Evolutionary conservation across 2,797 vertebrate genomes (phyloP).

Genomic region (Myotis pilosus): DNA sequence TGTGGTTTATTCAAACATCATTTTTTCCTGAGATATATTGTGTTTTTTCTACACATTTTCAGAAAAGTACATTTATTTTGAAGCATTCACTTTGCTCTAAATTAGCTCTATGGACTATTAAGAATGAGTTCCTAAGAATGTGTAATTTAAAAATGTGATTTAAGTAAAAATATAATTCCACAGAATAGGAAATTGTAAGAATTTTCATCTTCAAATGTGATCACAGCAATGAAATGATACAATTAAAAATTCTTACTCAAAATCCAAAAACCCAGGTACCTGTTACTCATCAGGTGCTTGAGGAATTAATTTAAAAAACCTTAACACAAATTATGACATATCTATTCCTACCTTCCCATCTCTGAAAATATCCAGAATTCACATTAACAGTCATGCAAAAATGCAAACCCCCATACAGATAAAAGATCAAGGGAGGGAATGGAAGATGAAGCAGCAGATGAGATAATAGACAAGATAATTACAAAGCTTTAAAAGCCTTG

Average conservation of each 20-base stretch:
- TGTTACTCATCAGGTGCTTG: constrained; percentile 44
- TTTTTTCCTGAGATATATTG: neutral
- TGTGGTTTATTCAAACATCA: constrained; percentile 14
- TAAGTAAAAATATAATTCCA: neutral
- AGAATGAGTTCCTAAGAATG: neutral
- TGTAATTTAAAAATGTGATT: neutral
- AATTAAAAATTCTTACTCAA: constrained; percentile 47
- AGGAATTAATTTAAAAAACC: constrained; percentile 72
- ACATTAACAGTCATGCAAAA: constrained; percentile 72
- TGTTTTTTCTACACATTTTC: constrained; percentile 29
- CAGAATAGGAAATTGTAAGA: neutral
- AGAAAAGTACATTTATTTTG: constrained; percentile 20
- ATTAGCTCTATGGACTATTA: neutral
- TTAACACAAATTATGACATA: constrained; percentile 72
- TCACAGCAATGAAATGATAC: constrained; percentile 13
- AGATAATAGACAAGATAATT: constrained; percentile 87
- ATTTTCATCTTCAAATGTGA: constrained; percentile 32
- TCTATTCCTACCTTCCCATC: constrained; percentile 59
- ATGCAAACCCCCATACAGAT: constrained; percentile 70
- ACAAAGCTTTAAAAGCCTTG: constrained; percentile 81
- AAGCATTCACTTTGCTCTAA: neutral
- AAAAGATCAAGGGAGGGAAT: constrained; percentile 80
- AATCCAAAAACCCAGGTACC: constrained; percentile 56
- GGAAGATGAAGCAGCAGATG: constrained; percentile 83
- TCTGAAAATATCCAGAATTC: constrained; percentile 75